These are phyloP conservation scores for Adela reaumurella DNA, from an alignment of 2,888 invertebrate genomes.

Conservation along the genomic window DNA sequence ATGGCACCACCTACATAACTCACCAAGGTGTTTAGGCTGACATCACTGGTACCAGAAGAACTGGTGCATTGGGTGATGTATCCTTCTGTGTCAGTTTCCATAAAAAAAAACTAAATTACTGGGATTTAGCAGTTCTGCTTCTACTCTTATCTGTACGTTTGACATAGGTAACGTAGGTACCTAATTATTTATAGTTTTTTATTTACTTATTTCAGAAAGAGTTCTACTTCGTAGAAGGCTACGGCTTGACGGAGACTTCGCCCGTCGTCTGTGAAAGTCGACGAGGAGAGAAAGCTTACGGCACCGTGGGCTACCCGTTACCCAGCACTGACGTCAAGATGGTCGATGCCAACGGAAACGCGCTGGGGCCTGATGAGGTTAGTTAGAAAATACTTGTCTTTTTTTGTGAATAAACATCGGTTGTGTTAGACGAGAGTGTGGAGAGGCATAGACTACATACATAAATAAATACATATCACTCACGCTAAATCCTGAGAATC, in stretches of 20 bases:
- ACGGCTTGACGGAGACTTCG: slow-evolving; percentile 69
- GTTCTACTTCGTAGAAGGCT: slow-evolving; percentile 44
- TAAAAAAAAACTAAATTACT: no score
- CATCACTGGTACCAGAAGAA: no score
- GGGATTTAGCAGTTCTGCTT: no score
- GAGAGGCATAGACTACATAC: not conserved
- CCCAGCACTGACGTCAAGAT: slow-evolving; percentile 61
- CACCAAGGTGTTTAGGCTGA: no score
- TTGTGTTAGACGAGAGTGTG: not conserved
- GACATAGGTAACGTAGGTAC: no score
- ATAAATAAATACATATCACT: no score
- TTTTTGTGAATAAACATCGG: not conserved
- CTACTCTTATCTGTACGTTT: no score
- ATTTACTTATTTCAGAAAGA: slow-evolving; percentile 24
- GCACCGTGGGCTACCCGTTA: slow-evolving; percentile 52
- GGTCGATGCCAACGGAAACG: slow-evolving; percentile 37
- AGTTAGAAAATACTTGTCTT: slow-evolving; percentile 7
- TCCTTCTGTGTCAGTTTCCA: no score
- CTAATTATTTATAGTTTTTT: no score
- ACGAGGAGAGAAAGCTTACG: slow-evolving; percentile 18
- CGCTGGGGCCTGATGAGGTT: slow-evolving; percentile 52
- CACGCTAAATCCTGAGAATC: no score
- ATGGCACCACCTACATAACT: no score
- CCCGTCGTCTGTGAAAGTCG: slow-evolving; percentile 46
- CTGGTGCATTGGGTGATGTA: no score